phyloP scores from a whole-genome alignment of 2,113 vertebrate genomes.

The Anser brachyrhynchus region DNA sequence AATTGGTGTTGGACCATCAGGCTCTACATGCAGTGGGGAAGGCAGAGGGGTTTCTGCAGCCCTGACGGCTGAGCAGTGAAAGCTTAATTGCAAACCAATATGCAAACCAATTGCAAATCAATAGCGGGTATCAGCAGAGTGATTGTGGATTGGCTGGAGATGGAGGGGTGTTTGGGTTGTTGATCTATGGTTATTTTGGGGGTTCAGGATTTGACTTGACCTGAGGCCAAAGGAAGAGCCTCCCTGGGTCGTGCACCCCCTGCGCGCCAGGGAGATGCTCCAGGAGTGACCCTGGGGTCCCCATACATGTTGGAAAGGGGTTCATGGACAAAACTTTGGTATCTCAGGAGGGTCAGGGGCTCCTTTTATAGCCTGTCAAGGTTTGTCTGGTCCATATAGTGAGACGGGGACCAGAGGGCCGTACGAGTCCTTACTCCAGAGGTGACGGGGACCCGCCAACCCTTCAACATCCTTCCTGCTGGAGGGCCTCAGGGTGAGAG shows the following conservation, averaged over 20 bases:
- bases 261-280: neutral
- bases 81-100: neutral
- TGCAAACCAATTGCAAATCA: neutral
- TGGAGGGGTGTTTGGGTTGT: neutral
- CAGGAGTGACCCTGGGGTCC: neutral
- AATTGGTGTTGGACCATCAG: neutral
- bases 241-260: accelerated
- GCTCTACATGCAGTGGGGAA: accelerated
- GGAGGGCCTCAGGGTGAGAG: neutral
- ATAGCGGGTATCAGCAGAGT: neutral
- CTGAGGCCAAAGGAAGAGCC: neutral
- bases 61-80: too few relatives aligned
- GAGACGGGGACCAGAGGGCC: neutral
- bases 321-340: neutral
- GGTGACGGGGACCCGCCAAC: neutral
- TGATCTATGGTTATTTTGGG: neutral
- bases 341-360: accelerated
- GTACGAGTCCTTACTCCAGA: neutral
- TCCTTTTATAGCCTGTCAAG: neutral
- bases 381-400: neutral
- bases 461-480: accelerated
- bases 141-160: neutral
- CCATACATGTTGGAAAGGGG: neutral
- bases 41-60: neutral
- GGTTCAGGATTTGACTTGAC: neutral